Evolutionary conservation across 1,140 invertebrate species (phyloP).

Genomic region (Phortica variegata): DNA sequence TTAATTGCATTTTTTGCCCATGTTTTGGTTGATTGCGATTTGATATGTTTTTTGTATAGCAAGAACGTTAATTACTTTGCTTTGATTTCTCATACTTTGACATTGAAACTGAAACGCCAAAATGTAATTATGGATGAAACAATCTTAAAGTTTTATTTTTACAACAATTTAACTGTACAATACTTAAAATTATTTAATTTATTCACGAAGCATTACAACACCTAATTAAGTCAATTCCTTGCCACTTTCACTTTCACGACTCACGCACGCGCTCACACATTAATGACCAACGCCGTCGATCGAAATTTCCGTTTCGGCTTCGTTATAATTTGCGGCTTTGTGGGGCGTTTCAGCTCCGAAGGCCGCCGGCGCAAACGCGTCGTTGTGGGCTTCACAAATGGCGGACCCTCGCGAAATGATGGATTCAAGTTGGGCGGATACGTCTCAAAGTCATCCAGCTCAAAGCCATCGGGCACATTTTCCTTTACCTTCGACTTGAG

Average conservation of each 20-base stretch:
- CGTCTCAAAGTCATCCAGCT: conserved; percentile 39
- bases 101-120: too few relatives aligned
- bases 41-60: too few relatives aligned
- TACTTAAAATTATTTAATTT: neutral
- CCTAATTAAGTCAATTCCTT: conserved; percentile 14
- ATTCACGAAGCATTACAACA: neutral
- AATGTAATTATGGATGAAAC: too few relatives aligned
- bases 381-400: conserved; percentile 20
- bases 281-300: conserved; percentile 44
- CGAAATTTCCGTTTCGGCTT: conserved; percentile 42
- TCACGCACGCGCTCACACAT: conserved; percentile 26
- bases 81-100: too few relatives aligned
- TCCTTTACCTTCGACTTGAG: conserved; percentile 42
- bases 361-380: conserved; percentile 20
- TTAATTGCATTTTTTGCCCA: too few relatives aligned
- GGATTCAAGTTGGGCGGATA: conserved; percentile 31
- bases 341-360: conserved; percentile 23
- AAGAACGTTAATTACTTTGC: too few relatives aligned
- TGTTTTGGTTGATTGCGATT: too few relatives aligned
- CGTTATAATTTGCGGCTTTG: conserved; percentile 28
- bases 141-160: conserved; percentile 8
- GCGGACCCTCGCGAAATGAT: conserved; percentile 18
- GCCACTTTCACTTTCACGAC: neutral
- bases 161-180: neutral
- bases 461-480: conserved; percentile 27